Evolutionary conservation across 2,888 invertebrate genomes (phyloP), one percentile per base, ranked within the genome.

Genomic region (Papilio demoleus): DNA sequence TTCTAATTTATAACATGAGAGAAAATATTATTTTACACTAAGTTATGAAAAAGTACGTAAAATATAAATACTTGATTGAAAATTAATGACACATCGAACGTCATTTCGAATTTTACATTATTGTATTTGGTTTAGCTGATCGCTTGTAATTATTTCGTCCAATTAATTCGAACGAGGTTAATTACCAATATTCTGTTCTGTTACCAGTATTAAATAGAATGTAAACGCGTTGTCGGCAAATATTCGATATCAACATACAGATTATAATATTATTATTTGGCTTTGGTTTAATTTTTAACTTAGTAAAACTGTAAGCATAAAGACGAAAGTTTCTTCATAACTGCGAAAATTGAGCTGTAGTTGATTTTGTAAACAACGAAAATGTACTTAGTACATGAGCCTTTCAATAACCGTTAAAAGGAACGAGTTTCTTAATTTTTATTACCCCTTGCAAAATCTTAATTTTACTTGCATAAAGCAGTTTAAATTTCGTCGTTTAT

Each of bases 351-450:
- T 27, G 9, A 47, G 36, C 22, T n/a, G 50, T 27, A 19, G 47
- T 38, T 22, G 50, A 17, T n/a, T 14, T 34, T 50, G 63, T 50
- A 53, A 50, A 63, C 36, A 63, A 50, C 36, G 4, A 8, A 14
- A 63, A 63, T 50, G 38, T 38, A 36, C 36, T 47, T 11, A 24
- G 14, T 24, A 14, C 63, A n/a, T 50, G n/a, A 19, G 50, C 17
- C 24, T 63, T 63, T 50, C 50, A 47, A 63, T 50, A 63, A 63
- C n/a, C 63, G 38, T 63, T 50, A 50, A 63, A 63, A 22, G 36
- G 50, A 63, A 63, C 50, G 63, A 63, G 63, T 63, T 63, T 63
- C 50, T 22, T 63, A 63, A 63, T 63, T 63, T 38, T 63, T 63
- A 63, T 38, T 63, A 38, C 22, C 24, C n/a, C 17, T 63, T 63